These are phyloP conservation scores for Aleiodes sp. DNA, from an alignment of 1,140 invertebrate species.

Conservation along the genomic window DNA sequence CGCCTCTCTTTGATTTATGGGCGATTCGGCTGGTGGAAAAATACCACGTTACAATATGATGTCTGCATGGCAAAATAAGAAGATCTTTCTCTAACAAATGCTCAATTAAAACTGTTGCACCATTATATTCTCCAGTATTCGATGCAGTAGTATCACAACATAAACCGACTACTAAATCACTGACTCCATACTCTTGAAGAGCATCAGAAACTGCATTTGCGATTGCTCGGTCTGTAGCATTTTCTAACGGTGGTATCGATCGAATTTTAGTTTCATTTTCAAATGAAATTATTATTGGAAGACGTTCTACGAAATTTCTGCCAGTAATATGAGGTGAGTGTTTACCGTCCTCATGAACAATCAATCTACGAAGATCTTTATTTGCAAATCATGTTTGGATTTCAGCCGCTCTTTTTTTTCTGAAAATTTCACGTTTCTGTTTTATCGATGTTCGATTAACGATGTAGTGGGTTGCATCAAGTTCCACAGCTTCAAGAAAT, in stretches of 20 bases:
- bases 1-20: no score
- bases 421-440: slow-evolving; percentile 13
- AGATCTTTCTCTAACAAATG: slow-evolving; percentile 26
- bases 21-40: no score
- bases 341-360: slow-evolving; percentile 35
- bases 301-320: slow-evolving; percentile 9
- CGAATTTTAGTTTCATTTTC: slow-evolving; percentile 23
- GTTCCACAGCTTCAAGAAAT: slow-evolving; percentile 28
- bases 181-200: slow-evolving; percentile 27
- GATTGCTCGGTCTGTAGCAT: slow-evolving; percentile 25
- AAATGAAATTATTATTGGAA: slow-evolving; percentile 26
- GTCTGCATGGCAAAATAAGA: slow-evolving; percentile 32
- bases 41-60: no score
- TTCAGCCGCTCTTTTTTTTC: slow-evolving; percentile 12
- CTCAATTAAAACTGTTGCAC: slow-evolving; percentile 34
- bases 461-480: slow-evolving; percentile 27
- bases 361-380: slow-evolving; percentile 23
- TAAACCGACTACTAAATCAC: slow-evolving; percentile 22
- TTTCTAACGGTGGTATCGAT: slow-evolving; percentile 19
- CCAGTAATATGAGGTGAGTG: slow-evolving; percentile 18
- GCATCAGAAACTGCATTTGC: slow-evolving; percentile 28
- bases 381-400: slow-evolving; percentile 1
- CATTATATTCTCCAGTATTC: slow-evolving; percentile 30
- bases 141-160: slow-evolving; percentile 35
- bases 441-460: slow-evolving; percentile 24